Conservation (phyloP, 2,888 invertebrate genomes). For the Parnassius mnemosyne region DNA sequence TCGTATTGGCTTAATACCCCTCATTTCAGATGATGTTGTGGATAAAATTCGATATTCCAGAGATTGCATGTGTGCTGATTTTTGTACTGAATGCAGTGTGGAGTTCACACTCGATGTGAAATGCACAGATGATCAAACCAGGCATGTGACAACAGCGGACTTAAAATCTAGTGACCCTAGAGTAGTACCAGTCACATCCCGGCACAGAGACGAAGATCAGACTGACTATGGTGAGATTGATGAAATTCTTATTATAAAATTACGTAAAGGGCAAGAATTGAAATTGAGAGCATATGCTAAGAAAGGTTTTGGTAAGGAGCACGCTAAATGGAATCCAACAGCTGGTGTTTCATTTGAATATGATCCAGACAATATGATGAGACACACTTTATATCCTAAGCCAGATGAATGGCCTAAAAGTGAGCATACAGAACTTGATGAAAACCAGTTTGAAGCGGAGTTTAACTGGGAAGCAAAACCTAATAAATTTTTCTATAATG, state of each 20-base stretch:
- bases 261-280: constrained; percentile 93
- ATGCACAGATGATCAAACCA: constrained; percentile 95
- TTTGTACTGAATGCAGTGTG: constrained; percentile 98
- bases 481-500: constrained; percentile 97
- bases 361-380: constrained; percentile 98
- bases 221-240: constrained; percentile 97
- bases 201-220: constrained; percentile 94
- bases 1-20: constrained; percentile 96
- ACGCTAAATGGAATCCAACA: constrained; percentile 99
- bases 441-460: constrained; percentile 95
- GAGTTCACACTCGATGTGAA: constrained; percentile 98
- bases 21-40: constrained; percentile 96
- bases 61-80: constrained; percentile 98
- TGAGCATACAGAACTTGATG: constrained; percentile 96
- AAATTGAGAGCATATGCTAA: constrained; percentile 97
- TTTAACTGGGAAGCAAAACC: constrained; percentile 97
- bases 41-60: constrained; percentile 96
- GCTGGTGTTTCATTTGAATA: constrained; percentile 99
- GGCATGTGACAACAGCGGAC: constrained; percentile 98
- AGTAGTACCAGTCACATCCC: constrained; percentile 96
- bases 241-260: constrained; percentile 88
- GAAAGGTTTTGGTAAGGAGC: constrained; percentile 98
- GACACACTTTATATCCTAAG: constrained; percentile 96
- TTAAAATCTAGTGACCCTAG: constrained; percentile 94
- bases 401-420: constrained; percentile 99